A percentile compares a stretch with the other conserved stretches of the same genome.
Evolutionary conservation across 2,888 invertebrate species (phyloP).

Genomic region (Drosophila robusta): DNA sequence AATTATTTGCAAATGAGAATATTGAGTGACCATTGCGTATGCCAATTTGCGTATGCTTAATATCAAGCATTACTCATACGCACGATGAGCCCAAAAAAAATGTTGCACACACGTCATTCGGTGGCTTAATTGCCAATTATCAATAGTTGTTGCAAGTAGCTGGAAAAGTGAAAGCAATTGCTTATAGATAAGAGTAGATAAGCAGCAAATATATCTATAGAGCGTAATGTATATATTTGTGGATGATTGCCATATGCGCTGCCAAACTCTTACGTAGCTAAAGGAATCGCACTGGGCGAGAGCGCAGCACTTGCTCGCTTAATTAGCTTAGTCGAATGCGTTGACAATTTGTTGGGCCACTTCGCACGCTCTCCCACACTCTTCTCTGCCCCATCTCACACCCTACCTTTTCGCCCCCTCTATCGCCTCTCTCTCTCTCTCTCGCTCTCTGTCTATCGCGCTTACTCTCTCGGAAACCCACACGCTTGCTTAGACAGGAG

Average conservation of each 20-base stretch:
- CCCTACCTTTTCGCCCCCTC: neutral
- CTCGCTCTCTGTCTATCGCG: neutral
- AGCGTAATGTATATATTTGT: neutral
- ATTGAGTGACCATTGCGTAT: neutral
- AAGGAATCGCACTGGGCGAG: constrained; percentile 16
- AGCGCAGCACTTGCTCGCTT: constrained; percentile 19
- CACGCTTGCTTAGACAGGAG: constrained; percentile 41
- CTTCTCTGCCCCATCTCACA: neutral
- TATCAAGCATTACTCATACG: constrained; percentile 49
- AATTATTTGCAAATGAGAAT: neutral
- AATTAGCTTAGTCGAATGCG: constrained; percentile 32
- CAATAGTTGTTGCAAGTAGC: constrained; percentile 18
- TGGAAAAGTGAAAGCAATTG: constrained; percentile 38
- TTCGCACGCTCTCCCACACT: constrained; percentile 24
- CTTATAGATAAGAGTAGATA: constrained; percentile 33
- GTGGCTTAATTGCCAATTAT: constrained; percentile 40
- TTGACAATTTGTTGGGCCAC: constrained; percentile 37
- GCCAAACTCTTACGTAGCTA: constrained; percentile 26
- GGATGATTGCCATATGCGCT: constrained; percentile 9
- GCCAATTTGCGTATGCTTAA: constrained; percentile 37
- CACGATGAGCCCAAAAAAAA: constrained; percentile 9
- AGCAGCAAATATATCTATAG: neutral
- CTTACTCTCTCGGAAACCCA: constrained; percentile 31
- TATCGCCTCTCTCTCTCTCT: neutral
- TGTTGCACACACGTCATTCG: constrained; percentile 27